phyloP scores from a whole-genome alignment of 2,888 invertebrate species.

The Drosophila infuscata region DNA sequence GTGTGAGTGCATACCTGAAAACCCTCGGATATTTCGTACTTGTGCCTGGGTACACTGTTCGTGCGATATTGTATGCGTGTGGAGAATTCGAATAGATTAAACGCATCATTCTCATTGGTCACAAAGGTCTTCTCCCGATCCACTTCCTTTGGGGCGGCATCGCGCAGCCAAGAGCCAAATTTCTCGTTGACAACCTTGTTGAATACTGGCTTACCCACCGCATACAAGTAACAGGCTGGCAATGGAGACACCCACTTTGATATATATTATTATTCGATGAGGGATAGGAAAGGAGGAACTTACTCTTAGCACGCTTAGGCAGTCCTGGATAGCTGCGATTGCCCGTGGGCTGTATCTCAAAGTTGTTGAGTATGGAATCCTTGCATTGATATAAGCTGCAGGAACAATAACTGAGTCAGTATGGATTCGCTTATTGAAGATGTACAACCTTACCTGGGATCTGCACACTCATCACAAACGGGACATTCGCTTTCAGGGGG shows the following conservation, averaged over 20 bases:
- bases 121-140: constrained; percentile 91
- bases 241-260: constrained; percentile 28
- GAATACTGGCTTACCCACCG: constrained; percentile 97
- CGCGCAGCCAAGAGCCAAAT: constrained; percentile 95
- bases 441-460: constrained; percentile 80
- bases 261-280: not conserved
- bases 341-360: constrained; percentile 87
- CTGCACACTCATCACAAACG: constrained; percentile 88
- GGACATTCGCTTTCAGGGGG: constrained; percentile 88
- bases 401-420: not conserved
- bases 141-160: constrained; percentile 85
- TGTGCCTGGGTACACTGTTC: constrained; percentile 86
- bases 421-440: not conserved
- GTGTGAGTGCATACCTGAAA: constrained; percentile 83
- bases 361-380: constrained; percentile 87
- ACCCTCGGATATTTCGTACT: constrained; percentile 83
- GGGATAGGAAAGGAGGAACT: constrained; percentile 39
- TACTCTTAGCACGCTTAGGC: constrained; percentile 84
- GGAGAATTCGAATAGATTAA: constrained; percentile 91
- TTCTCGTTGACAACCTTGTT: constrained; percentile 91
- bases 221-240: constrained; percentile 94
- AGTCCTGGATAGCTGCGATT: constrained; percentile 87
- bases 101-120: constrained; percentile 91
- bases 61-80: constrained; percentile 89
- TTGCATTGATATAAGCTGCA: constrained; percentile 86